These are phyloP conservation scores for Paralvinella palmiformis DNA, from an alignment of 1,140 invertebrate genomes.

Conservation along the genomic window DNA sequence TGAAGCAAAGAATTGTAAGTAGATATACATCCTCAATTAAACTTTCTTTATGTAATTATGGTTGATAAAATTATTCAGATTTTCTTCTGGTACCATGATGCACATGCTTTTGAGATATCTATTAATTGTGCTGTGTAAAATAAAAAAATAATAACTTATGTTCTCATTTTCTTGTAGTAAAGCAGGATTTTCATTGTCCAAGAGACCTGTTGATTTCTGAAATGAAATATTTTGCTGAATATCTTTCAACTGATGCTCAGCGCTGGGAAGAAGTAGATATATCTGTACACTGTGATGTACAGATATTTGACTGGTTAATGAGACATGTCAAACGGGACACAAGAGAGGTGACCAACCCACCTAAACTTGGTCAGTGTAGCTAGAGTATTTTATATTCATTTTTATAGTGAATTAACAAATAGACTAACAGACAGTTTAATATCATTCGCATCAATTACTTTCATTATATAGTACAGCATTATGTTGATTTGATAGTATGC, in stretches of 20 bases:
- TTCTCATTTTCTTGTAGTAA: conserved; percentile 49
- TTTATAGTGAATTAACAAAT: background rate
- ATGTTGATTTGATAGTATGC: too few relatives aligned
- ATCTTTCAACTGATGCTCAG: conserved; percentile 42
- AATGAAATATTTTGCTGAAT: conserved; percentile 90
- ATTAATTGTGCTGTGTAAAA: too few relatives aligned
- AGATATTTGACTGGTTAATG: conserved; percentile 94
- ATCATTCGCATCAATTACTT: too few relatives aligned
- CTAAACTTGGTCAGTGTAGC: conserved; percentile 61
- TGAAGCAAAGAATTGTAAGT: conserved; percentile 51
- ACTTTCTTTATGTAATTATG: too few relatives aligned
- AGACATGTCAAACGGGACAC: conserved; percentile 65
- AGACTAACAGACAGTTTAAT: background rate
- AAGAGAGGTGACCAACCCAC: conserved; percentile 53
- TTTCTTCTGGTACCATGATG: too few relatives aligned
- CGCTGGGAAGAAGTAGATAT: conserved; percentile 83
- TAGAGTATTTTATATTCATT: conserved; percentile 5
- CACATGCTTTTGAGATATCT: too few relatives aligned
- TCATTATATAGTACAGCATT: too few relatives aligned
- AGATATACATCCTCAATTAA: too few relatives aligned
- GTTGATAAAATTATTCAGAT: too few relatives aligned
- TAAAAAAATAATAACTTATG: too few relatives aligned
- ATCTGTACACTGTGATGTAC: conserved; percentile 89
- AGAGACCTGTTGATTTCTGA: conserved; percentile 76
- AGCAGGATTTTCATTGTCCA: conserved; percentile 80